phyloP scores from a whole-genome alignment of 2,113 vertebrate species.

The Leptosomus discolor region DNA sequence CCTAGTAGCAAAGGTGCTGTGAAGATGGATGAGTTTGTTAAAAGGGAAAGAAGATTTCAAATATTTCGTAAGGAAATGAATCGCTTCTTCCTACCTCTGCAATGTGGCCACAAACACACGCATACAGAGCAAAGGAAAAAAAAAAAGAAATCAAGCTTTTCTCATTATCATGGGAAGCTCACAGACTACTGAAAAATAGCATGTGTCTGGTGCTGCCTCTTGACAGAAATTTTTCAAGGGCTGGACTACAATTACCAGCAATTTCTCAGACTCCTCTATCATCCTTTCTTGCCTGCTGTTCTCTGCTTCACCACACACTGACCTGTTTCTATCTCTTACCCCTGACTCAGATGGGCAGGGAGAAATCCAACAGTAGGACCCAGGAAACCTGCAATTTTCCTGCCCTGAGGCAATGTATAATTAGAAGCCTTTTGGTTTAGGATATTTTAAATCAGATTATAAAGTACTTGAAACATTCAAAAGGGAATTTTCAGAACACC shows the following conservation, averaged over 20 bases:
- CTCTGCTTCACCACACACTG: background rate
- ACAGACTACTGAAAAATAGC: background rate
- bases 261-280: background rate
- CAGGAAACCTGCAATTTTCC: background rate
- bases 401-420: background rate
- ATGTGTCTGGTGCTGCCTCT: background rate
- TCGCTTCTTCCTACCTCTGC: background rate
- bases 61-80: background rate
- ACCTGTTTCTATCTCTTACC: background rate
- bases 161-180: background rate
- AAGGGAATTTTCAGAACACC: background rate
- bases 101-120: background rate
- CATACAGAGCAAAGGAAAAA: background rate
- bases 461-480: background rate
- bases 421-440: background rate
- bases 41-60: conserved; percentile 9
- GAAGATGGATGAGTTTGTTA: conserved; percentile 52
- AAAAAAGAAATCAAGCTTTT: background rate
- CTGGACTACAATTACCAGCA: background rate
- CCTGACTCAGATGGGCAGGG: background rate
- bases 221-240: background rate
- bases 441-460: background rate
- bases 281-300: background rate
- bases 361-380: background rate
- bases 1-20: conserved; percentile 13